A percentile compares a stretch with the other conserved stretches of the same genome.
These are phyloP conservation scores for Coptodon rendalli DNA, from an alignment of 2,113 vertebrate genomes.

Conservation along the genomic window DNA sequence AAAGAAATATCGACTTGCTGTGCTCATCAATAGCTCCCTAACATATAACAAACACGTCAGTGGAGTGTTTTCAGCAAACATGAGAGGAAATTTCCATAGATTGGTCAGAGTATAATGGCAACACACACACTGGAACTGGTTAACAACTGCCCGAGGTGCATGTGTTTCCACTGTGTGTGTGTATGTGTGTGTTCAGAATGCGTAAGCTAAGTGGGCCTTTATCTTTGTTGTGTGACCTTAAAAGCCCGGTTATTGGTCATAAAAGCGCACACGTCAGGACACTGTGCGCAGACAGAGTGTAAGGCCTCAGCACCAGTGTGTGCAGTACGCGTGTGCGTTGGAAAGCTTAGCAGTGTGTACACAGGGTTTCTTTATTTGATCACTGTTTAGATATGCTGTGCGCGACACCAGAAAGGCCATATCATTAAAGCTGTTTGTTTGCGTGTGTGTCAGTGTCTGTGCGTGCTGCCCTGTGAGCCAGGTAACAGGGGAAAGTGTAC, in stretches of 20 bases:
- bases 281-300: not conserved
- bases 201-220: constrained; percentile 4
- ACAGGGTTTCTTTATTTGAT: not conserved
- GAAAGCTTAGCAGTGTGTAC: not conserved
- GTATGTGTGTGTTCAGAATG: not conserved
- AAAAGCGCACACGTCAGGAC: not conserved
- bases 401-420: not conserved
- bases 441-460: not conserved
- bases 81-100: not conserved
- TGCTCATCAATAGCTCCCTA: not conserved
- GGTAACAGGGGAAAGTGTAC: constrained; percentile 36
- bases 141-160: not conserved
- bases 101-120: not conserved
- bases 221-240: constrained; percentile 21
- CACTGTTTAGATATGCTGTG: not conserved
- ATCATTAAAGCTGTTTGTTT: constrained; percentile 13
- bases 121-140: not conserved
- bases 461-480: constrained; percentile 5
- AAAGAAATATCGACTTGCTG: constrained; percentile 25
- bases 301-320: not conserved
- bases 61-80: not conserved
- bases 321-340: not conserved
- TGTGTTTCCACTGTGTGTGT: not conserved
- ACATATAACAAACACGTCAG: not conserved
- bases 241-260: constrained; percentile 25